Percentiles rank a stretch among this genome's conserved stretches.
Conservation (phyloP, 2,113 vertebrate genomes). For the Mirounga angustirostris region DNA sequence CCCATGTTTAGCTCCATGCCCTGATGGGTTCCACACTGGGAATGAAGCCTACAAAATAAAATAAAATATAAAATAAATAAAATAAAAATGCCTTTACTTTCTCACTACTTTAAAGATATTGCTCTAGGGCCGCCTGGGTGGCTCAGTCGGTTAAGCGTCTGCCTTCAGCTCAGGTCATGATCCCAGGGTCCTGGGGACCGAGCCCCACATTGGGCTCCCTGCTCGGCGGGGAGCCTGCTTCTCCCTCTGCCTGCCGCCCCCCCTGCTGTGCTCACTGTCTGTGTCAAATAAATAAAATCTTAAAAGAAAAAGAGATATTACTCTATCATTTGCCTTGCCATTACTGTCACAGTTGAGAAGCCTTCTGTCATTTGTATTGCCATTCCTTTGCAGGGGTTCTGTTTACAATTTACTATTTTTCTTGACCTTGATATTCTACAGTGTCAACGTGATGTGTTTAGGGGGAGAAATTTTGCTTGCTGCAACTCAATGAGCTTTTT, state of each 20-base stretch:
- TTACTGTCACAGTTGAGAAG: background rate
- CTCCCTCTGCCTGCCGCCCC: background rate
- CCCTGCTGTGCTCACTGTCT: background rate
- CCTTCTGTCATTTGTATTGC: background rate
- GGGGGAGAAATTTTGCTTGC: background rate
- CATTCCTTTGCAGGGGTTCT: background rate
- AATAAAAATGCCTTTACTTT: background rate
- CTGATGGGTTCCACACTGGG: background rate
- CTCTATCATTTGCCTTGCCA: background rate
- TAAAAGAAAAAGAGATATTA: background rate
- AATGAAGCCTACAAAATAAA: background rate
- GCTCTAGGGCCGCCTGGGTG: background rate
- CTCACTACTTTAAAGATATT: background rate
- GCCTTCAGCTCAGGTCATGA: background rate
- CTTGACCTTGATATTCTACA: background rate
- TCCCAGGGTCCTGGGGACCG: background rate
- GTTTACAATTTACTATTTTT: background rate
- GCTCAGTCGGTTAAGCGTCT: background rate
- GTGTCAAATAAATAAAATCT: background rate
- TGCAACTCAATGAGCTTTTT: constrained; percentile 24
- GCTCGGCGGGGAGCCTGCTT: background rate
- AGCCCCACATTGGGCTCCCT: background rate
- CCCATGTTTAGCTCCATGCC: background rate
- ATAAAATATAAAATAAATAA: background rate
- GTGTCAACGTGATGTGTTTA: background rate